Evolutionary conservation across 2,888 invertebrate genomes (phyloP).

Genomic region (Atherix ibis): DNA sequence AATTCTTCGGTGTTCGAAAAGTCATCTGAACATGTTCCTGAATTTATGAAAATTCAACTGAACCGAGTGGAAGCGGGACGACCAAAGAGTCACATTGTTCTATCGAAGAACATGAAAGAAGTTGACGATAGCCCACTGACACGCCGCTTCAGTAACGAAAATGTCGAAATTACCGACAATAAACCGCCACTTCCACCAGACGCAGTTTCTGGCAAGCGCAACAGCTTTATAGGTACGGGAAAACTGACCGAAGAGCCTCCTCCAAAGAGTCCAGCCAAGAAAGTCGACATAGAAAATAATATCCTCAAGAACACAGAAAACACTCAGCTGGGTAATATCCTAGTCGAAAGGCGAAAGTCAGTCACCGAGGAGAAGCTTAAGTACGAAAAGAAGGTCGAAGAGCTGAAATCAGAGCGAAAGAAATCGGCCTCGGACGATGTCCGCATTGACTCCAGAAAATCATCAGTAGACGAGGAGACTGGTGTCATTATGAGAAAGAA

Average conservation of each 20-base stretch:
- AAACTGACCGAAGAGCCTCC: background rate
- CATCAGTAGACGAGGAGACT: slow-evolving; percentile 12
- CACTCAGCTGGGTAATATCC: slow-evolving; percentile 6
- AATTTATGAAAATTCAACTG: slow-evolving; percentile 53
- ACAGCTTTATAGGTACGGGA: background rate
- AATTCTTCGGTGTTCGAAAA: slow-evolving; percentile 7
- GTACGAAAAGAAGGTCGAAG: slow-evolving; percentile 21
- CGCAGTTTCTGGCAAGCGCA: background rate
- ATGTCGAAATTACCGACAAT: slow-evolving; percentile 29
- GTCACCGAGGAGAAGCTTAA: slow-evolving; percentile 24
- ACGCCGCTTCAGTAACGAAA: slow-evolving; percentile 33
- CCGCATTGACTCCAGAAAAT: slow-evolving; percentile 4
- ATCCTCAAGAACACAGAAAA: slow-evolving; percentile 9
- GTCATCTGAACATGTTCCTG: slow-evolving; percentile 38
- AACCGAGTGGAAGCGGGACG: slow-evolving; percentile 50
- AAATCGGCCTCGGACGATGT: slow-evolving; percentile 21
- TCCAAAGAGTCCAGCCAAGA: slow-evolving; percentile 14
- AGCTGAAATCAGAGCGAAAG: slow-evolving; percentile 23
- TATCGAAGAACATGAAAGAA: slow-evolving; percentile 39
- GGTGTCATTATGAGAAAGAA: slow-evolving; percentile 28
- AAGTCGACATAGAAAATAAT: slow-evolving; percentile 17
- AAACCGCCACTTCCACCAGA: slow-evolving; percentile 16
- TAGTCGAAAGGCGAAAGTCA: slow-evolving; percentile 26
- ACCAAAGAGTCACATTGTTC: slow-evolving; percentile 44
- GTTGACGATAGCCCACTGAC: slow-evolving; percentile 22